Base-by-base conservation (phyloP, 2,797 vertebrate genomes). In the Chrysocyon brachyurus region DNA sequence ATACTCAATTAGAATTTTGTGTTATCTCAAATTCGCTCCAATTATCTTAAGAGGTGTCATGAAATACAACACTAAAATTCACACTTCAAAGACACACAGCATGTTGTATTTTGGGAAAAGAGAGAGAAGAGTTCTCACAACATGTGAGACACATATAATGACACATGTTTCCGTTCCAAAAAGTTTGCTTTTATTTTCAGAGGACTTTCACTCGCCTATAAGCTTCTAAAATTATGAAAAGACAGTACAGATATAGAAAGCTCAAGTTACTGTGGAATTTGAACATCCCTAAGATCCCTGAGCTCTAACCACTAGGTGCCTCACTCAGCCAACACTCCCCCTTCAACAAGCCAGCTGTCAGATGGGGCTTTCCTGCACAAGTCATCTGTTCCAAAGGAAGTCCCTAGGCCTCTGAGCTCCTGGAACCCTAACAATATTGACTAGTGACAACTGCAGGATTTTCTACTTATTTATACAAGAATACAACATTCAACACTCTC, bases 61-160 rank as follows among this genome's bases (percentile, higher is more conserved):
- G 59, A 79, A 90, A 72, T 28, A 70, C 66, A 95, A 64, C 85
- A 90, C 15, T 66, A 77, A 93, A 64, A 78, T 73, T 91, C 54
- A 73, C 19, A 40, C 64, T 70, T 79, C 90, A 85, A 84, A 79
- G 91, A 64, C 59, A 64, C 12, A 75, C 2, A 56, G 19, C 16
- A 16, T 54, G 56, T 8, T 33, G 33, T 31, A 15, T 56, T 73
- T 79, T 49, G n/a, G 17, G 57, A 83, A 33, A 68, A 84, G 49
- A 16, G 21, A 87, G 54, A 57, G 7, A 75, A 87, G 21, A 85
- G 33, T 61, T 24, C 40, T 72, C 64, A 64, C 49, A 61, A 70
- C 52, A 57, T 46, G 40, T 46, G 40, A 46, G 7, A 46, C 40
- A 8, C 40, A 46, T 5, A 36, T 24, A 78, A 89, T 36, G 57